Base-by-base conservation (phyloP, 1,140 invertebrate species). In the Cyclina sinensis region DNA sequence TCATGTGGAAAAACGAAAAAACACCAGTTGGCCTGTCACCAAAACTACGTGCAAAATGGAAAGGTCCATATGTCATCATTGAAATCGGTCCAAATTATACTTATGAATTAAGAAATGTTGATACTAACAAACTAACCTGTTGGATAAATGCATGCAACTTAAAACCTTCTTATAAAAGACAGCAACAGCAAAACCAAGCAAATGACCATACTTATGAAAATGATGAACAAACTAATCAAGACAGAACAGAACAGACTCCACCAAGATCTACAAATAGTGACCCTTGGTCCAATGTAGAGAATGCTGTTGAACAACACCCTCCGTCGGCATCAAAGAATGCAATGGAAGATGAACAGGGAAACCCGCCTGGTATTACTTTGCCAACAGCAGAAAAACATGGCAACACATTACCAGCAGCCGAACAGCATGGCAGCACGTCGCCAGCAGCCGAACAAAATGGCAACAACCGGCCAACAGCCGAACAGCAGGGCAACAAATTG, bases 71-170 rank as follows among this genome's bases (percentile, higher is more conserved):
- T 51, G 27, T 27, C 30, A 76, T 86, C 21, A 43, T n/a, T 37
- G 0, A 18, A 57, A 0, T 86, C 57, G 83, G 83, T 1, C 46
- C 83, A 5, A 76, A 86, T 14, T 74, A 32, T 35, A 86, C 83
- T 32, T 86, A 86, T 35, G 76, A 84, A 84, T 24, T 84, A 1
- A 68, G 35, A 37, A 62, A 84, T 48, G 70, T 59, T 54, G 16
- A 70, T 14, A 70, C 81, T 18, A 46, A 84, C 32, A 21, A 74
- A 32, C 12, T 70, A 70, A 30, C 4, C 30, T 70, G 16, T 70
- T 24, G 65, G n/a, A n/a, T 84, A 11, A 84, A 84, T 84, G 59
- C 81, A 27, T n/a, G 24, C 1, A 43, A 62, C 7, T 35, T 84
- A 27, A 84, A 84, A 35, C 81, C 70, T 30, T 84, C 46, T 48